Percentiles rank a stretch among this genome's conserved stretches.
Conservation (phyloP, 2,888 invertebrate genomes). For the Uloborus plumipes region DNA sequence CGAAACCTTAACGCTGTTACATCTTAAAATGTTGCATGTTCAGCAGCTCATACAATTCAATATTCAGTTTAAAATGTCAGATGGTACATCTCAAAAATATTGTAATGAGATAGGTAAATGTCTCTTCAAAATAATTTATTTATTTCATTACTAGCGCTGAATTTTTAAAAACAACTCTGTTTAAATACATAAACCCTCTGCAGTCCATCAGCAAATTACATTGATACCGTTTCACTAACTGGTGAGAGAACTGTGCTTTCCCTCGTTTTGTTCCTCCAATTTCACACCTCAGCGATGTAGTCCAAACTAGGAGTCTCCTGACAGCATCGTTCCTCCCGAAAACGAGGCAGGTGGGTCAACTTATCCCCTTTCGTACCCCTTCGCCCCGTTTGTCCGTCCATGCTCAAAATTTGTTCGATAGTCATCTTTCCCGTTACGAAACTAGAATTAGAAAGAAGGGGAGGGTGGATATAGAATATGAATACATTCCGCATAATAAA, state of each 20-base stretch:
- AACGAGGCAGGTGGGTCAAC: slow-evolving; percentile 28
- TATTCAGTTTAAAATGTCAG: too few relatives aligned
- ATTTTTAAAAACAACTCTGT: background rate
- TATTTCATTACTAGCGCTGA: too few relatives aligned
- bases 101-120: too few relatives aligned
- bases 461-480: slow-evolving; percentile 11
- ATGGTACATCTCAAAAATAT: too few relatives aligned
- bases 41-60: too few relatives aligned
- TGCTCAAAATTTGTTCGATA: slow-evolving; percentile 57
- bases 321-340: background rate
- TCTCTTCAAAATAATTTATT: too few relatives aligned
- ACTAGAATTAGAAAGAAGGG: slow-evolving; percentile 11
- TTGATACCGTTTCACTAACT: background rate
- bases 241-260: background rate
- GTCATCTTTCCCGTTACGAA: slow-evolving; percentile 34
- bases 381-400: slow-evolving; percentile 35
- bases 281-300: background rate
- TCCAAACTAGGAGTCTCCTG: too few relatives aligned
- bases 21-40: too few relatives aligned
- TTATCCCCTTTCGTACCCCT: background rate
- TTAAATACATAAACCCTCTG: background rate
- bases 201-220: background rate
- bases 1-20: too few relatives aligned
- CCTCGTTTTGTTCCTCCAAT: background rate
- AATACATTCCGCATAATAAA: slow-evolving; percentile 15